These are phyloP conservation scores for Thelaira solivaga DNA, from an alignment of 2,888 invertebrate species.

Conservation along the genomic window DNA sequence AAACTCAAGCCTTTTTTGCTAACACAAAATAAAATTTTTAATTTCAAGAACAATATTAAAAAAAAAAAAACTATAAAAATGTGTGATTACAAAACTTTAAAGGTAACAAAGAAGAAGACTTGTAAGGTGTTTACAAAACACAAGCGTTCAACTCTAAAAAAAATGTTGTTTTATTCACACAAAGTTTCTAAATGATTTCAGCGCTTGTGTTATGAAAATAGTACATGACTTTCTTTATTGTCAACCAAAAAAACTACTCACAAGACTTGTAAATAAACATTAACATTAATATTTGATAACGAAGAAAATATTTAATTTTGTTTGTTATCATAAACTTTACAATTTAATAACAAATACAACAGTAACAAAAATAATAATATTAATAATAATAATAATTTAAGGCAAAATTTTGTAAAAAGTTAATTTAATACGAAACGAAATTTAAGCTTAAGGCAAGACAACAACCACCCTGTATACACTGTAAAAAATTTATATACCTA, in stretches of 20 bases:
- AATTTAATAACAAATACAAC: slow-evolving; percentile 38
- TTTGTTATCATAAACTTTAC: slow-evolving; percentile 62
- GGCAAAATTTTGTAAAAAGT: slow-evolving; percentile 66
- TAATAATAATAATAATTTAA: slow-evolving; percentile 61
- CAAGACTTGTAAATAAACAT: slow-evolving; percentile 74
- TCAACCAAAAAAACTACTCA: slow-evolving; percentile 66
- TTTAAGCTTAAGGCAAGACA: slow-evolving; percentile 61
- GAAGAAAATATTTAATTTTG: slow-evolving; percentile 49
- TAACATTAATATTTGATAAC: slow-evolving; percentile 68
- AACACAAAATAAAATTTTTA: slow-evolving; percentile 37
- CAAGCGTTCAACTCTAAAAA: too few species aligned
- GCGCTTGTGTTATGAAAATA: too few species aligned
- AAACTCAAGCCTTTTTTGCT: slow-evolving; percentile 3
- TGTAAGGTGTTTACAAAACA: too few species aligned
- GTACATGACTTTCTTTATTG: neutral
- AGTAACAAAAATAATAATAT: too few species aligned
- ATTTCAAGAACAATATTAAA: slow-evolving; percentile 39
- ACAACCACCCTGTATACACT: slow-evolving; percentile 63
- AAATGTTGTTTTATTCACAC: too few species aligned
- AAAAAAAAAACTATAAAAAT: slow-evolving; percentile 49
- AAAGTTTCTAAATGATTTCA: too few species aligned
- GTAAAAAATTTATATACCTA: slow-evolving; percentile 53
- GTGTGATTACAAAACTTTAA: too few species aligned
- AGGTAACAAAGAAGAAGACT: too few species aligned
- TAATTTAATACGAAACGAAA: slow-evolving; percentile 30